phyloP scores from a whole-genome alignment of 2,113 vertebrate species.

The Cynoglossus semilaevis region DNA sequence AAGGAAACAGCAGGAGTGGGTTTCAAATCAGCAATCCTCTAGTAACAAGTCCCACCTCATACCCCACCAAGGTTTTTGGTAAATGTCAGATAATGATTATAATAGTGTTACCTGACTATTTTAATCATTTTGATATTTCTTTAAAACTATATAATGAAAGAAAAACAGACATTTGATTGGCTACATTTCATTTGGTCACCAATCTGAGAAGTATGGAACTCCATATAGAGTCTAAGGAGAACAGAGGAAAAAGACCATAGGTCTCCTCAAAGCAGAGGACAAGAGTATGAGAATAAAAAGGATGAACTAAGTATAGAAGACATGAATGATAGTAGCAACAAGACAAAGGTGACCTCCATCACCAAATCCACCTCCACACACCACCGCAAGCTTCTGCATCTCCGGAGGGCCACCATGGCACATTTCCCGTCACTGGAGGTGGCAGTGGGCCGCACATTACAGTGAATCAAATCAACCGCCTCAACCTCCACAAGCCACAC shows the following conservation, averaged over 20 bases:
- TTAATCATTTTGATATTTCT: too few species aligned
- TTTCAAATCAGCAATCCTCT: too few species aligned
- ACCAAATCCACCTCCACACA: slow-evolving; percentile 49
- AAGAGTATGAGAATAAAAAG: slow-evolving; percentile 27
- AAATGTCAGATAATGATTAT: too few species aligned
- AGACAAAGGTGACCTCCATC: slow-evolving; percentile 59
- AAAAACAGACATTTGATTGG: too few species aligned
- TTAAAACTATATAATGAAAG: too few species aligned
- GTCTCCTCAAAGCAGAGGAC: slow-evolving; percentile 40
- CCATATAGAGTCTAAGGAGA: slow-evolving; percentile 1
- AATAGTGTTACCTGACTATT: too few species aligned
- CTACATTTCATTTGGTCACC: slow-evolving; percentile 19
- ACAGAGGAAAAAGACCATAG: slow-evolving; percentile 11
- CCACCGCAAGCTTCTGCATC: slow-evolving; percentile 59
- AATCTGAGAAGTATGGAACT: slow-evolving; percentile 22
- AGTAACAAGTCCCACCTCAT: too few species aligned
- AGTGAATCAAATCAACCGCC: slow-evolving; percentile 61
- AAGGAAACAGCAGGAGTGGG: too few species aligned
- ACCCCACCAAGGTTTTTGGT: too few species aligned
- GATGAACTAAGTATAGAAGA: slow-evolving; percentile 53
- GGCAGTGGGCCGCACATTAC: slow-evolving; percentile 62
- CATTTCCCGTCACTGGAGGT: slow-evolving; percentile 57
- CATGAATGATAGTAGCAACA: slow-evolving; percentile 49
- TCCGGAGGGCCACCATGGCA: slow-evolving; percentile 47
- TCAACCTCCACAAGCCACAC: slow-evolving; percentile 61